Percentiles rank a stretch among this genome's conserved stretches.
Conservation (phyloP, 2,888 invertebrate species). For the Peribatodes rhomboidaria region DNA sequence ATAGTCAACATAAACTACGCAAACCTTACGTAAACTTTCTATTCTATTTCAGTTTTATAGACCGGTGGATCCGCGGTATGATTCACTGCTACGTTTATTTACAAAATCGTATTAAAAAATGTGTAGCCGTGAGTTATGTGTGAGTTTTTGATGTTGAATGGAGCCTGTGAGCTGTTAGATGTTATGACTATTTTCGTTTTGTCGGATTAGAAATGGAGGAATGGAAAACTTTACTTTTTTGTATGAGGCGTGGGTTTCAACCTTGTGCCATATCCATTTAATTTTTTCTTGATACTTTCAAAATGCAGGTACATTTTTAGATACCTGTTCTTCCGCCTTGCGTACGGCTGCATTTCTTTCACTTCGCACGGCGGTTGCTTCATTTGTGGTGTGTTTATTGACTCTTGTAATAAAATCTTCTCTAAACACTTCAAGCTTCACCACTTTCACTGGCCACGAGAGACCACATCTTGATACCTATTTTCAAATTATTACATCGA, state of each 20-base stretch:
- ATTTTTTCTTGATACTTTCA: too few relatives aligned
- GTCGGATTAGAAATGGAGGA: not conserved
- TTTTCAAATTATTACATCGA: too few relatives aligned
- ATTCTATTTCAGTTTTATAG: constrained; percentile 59
- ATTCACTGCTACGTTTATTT: constrained; percentile 45
- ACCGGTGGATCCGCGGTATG: constrained; percentile 47
- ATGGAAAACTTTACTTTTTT: not conserved
- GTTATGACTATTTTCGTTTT: not conserved
- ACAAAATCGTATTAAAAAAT: constrained; percentile 21
- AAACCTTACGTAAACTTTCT: constrained; percentile 48
- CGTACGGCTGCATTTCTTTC: too few relatives aligned
- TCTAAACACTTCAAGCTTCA: too few relatives aligned
- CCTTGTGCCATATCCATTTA: too few relatives aligned
- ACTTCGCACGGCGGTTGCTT: too few relatives aligned
- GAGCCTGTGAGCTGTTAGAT: not conserved
- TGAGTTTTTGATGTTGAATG: constrained; percentile 3
- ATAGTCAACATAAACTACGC: constrained; percentile 41
- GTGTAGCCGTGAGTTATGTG: constrained; percentile 1
- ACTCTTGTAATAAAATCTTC: too few relatives aligned
- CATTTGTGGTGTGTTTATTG: too few relatives aligned
- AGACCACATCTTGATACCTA: too few relatives aligned
- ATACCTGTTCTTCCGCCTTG: too few relatives aligned
- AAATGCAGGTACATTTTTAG: too few relatives aligned
- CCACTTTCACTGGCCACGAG: too few relatives aligned
- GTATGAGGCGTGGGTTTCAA: not conserved